Percentiles rank a stretch among this genome's conserved stretches.
Evolutionary conservation across 2,113 vertebrate genomes (phyloP).

Genomic region (Cricetomys ansorgei): DNA sequence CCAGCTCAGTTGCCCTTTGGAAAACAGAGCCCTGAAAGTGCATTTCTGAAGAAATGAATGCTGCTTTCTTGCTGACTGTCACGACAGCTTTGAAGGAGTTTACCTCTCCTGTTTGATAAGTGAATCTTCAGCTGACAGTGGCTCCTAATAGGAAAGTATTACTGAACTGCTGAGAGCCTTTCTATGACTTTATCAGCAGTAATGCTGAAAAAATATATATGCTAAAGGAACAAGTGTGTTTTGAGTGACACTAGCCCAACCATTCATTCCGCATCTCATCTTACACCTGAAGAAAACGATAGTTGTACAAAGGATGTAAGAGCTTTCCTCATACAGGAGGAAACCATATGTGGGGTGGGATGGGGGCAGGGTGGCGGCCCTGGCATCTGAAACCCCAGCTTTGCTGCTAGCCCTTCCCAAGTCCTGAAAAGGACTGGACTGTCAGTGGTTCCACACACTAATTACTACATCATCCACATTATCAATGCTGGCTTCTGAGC

Average conservation of each 20-base stretch:
- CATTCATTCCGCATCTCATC: not conserved
- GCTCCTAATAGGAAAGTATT: not conserved
- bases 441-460: rapidly evolving
- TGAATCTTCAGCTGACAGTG: not conserved
- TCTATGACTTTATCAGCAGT: not conserved
- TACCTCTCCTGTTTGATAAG: not conserved
- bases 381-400: not conserved
- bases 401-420: not conserved
- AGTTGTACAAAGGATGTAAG: rapidly evolving
- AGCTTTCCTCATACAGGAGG: not conserved
- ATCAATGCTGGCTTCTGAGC: not conserved
- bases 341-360: not conserved
- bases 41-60: not conserved
- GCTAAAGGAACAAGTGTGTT: not conserved
- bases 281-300: not conserved
- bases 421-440: not conserved
- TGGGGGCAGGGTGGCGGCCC: no score
- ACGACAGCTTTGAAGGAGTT: not conserved
- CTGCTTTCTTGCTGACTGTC: not conserved
- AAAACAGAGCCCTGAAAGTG: not conserved
- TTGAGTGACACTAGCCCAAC: not conserved
- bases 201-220: no score
- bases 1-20: rapidly evolving
- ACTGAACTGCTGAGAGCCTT: not conserved
- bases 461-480: rapidly evolving